Conservation (phyloP, 1,140 invertebrate genomes). For the Trinorchestia longiramus region DNA sequence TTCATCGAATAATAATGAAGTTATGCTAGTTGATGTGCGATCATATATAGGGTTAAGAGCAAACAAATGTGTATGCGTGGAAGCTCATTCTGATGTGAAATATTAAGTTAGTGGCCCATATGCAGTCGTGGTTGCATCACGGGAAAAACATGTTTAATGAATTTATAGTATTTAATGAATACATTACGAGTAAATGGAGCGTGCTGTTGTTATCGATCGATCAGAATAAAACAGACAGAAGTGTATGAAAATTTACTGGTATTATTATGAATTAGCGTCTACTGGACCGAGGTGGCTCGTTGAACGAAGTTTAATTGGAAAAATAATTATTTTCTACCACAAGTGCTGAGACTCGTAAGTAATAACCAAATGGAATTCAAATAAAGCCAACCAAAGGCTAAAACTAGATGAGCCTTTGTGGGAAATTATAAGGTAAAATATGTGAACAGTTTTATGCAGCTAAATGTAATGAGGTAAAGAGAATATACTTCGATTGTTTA, state of each 20-base stretch:
- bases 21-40: not conserved
- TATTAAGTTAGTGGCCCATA: not conserved
- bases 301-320: no score
- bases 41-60: no score
- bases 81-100: not conserved
- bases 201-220: no score
- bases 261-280: no score
- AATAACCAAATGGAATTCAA: not conserved
- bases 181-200: not conserved
- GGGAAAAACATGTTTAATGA: not conserved
- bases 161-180: not conserved
- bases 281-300: no score
- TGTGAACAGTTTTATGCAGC: not conserved
- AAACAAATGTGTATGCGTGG: no score
- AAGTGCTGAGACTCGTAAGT: no score
- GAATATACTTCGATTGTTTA: not conserved
- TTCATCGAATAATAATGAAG: not conserved
- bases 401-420: not conserved
- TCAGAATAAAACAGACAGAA: no score
- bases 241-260: no score
- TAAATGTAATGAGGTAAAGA: not conserved
- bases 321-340: no score
- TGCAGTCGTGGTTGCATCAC: not conserved
- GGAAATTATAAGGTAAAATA: not conserved
- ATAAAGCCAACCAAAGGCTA: not conserved